These are phyloP conservation scores for Ophioninae sp. DNA, from an alignment of 2,888 invertebrate species.

Conservation along the genomic window DNA sequence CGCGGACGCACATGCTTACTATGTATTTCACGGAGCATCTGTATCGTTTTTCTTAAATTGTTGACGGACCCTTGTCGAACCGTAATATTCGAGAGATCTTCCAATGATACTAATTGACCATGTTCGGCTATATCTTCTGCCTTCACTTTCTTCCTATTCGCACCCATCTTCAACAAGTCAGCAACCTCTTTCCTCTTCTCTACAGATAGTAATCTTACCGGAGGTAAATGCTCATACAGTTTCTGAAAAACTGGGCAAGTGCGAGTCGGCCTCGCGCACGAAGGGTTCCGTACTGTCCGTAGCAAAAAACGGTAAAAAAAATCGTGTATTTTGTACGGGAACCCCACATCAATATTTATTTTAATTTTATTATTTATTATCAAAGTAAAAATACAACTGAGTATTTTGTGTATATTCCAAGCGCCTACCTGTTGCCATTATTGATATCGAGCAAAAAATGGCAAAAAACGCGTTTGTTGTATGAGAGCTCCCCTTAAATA, in stretches of 20 bases:
- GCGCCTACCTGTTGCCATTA: too few species aligned
- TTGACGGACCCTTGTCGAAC: constrained; percentile 19
- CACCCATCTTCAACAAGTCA: constrained; percentile 33
- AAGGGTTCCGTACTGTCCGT: too few species aligned
- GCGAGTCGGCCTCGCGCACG: too few species aligned
- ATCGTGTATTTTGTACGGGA: too few species aligned
- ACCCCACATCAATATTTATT: too few species aligned
- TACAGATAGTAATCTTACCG: constrained; percentile 9
- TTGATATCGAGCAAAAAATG: too few species aligned
- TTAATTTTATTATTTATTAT: too few species aligned
- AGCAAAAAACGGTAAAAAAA: too few species aligned
- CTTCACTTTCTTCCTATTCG: constrained; percentile 45
- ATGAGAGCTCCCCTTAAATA: too few species aligned
- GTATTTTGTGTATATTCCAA: too few species aligned
- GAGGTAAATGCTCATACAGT: constrained; percentile 48
- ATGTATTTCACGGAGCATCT: constrained; percentile 35
- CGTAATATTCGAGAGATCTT: constrained; percentile 46
- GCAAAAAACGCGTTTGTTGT: too few species aligned
- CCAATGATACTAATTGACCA: constrained; percentile 26
- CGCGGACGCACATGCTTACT: constrained; percentile 29
- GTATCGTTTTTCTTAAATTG: constrained; percentile 29
- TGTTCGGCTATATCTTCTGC: constrained; percentile 6
- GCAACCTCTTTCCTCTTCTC: constrained; percentile 21
- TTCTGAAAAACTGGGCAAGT: constrained; percentile 43
- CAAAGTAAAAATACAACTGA: too few species aligned